These are phyloP conservation scores for Ictidomys tridecemlineatus DNA, from an alignment of 2,113 vertebrate genomes.

Conservation along the genomic window DNA sequence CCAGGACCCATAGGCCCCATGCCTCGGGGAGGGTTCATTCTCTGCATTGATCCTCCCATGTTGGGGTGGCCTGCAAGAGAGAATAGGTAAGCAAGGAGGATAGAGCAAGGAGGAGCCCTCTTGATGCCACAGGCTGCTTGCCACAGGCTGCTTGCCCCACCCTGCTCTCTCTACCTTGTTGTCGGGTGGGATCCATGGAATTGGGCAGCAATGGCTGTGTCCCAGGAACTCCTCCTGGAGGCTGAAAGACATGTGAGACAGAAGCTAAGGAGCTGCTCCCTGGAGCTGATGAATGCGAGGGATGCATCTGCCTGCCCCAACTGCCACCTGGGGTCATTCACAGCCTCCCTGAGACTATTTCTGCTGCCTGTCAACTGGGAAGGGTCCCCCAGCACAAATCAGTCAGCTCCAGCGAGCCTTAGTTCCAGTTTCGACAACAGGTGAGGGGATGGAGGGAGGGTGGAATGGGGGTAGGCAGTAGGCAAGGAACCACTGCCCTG, in stretches of 20 bases:
- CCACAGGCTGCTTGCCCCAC: rapidly evolving
- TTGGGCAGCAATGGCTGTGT: slow-evolving; percentile 98
- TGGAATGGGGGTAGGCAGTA: rapidly evolving
- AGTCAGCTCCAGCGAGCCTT: rapidly evolving
- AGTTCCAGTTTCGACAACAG: background rate
- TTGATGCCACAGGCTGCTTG: rapidly evolving
- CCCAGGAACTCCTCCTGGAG: slow-evolving; percentile 97
- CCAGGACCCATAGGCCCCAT: slow-evolving; percentile 99
- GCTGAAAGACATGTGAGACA: slow-evolving; percentile 85
- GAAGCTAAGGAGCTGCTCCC: background rate
- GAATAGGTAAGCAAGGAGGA: slow-evolving; percentile 17
- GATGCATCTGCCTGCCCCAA: background rate
- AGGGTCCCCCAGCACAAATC: rapidly evolving
- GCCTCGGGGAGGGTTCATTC: slow-evolving; percentile 98
- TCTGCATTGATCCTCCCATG: slow-evolving; percentile 97
- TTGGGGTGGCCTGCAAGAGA: slow-evolving; percentile 93
- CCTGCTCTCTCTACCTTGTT: slow-evolving; percentile 92
- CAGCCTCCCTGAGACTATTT: background rate
- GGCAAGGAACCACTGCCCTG: rapidly evolving
- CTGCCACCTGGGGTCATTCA: background rate
- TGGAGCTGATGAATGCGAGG: background rate
- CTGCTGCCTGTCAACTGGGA: background rate
- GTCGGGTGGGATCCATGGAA: slow-evolving; percentile 97
- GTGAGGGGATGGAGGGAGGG: too few relatives aligned
- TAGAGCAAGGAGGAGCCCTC: rapidly evolving